phyloP scores from a whole-genome alignment of 1,140 invertebrate species.

The Sycophaga agraensis region DNA sequence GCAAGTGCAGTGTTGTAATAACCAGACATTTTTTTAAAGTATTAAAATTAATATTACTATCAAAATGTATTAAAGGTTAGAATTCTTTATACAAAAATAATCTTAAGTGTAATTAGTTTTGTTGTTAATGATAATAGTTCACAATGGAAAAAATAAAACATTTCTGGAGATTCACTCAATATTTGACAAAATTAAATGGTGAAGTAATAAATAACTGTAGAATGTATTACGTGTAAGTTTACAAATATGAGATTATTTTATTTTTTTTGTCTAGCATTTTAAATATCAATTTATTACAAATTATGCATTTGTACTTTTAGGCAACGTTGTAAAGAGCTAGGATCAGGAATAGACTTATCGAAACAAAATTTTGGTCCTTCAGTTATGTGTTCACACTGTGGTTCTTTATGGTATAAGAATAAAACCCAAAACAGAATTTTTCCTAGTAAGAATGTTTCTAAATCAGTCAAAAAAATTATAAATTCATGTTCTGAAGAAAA shows the following conservation, averaged over 20 bases:
- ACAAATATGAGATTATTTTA: not conserved
- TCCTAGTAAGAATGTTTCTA: constrained; percentile 35
- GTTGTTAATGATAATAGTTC: too few species aligned
- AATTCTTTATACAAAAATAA: too few species aligned
- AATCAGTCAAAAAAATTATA: constrained; percentile 36
- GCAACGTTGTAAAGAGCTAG: constrained; percentile 34
- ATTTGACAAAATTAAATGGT: constrained; percentile 33
- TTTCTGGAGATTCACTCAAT: constrained; percentile 42
- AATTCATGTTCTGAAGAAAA: constrained; percentile 8
- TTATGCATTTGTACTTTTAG: constrained; percentile 36
- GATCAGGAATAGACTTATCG: constrained; percentile 32
- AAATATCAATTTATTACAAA: constrained; percentile 14
- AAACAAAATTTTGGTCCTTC: constrained; percentile 41
- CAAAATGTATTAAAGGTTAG: too few species aligned
- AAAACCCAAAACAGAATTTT: constrained; percentile 38
- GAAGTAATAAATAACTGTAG: constrained; percentile 27
- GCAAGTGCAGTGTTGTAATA: too few species aligned
- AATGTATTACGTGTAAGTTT: constrained; percentile 42
- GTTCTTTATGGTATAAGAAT: constrained; percentile 42
- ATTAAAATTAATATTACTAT: too few species aligned
- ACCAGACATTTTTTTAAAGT: too few species aligned
- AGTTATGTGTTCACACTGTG: constrained; percentile 48
- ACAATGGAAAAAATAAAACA: constrained; percentile 40
- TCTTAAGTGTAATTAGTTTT: too few species aligned
- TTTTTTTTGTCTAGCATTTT: not conserved